phyloP scores from a whole-genome alignment of 2,113 vertebrate genomes.

The Sander lucioperca region DNA sequence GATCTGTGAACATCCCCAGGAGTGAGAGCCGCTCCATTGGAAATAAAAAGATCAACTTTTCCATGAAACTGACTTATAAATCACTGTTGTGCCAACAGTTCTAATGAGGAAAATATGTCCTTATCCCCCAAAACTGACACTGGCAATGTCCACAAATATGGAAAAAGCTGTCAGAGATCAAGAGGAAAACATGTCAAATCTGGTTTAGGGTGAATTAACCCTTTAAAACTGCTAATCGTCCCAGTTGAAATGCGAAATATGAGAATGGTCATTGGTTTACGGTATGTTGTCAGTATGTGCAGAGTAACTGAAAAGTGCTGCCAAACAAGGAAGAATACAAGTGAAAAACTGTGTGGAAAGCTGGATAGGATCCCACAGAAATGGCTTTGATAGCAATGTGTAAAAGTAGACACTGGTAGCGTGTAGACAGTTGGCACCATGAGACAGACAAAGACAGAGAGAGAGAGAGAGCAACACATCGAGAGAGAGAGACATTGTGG shows the following conservation, averaged over 20 bases:
- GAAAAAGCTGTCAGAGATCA: slow-evolving; percentile 50
- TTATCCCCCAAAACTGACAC: slow-evolving; percentile 56
- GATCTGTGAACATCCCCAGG: slow-evolving; percentile 10
- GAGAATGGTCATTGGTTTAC: not conserved
- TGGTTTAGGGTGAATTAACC: slow-evolving; percentile 38
- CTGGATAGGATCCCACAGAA: slow-evolving; percentile 58
- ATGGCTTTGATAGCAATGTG: slow-evolving; percentile 76
- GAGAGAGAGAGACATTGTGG: slow-evolving; percentile 70
- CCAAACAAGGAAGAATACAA: slow-evolving; percentile 15
- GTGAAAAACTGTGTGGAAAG: slow-evolving; percentile 29
- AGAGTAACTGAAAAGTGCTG: slow-evolving; percentile 22
- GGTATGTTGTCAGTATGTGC: not conserved
- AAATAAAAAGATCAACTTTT: slow-evolving; percentile 53
- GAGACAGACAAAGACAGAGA: slow-evolving; percentile 63
- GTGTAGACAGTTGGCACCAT: slow-evolving; percentile 81
- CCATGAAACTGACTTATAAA: slow-evolving; percentile 51
- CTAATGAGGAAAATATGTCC: slow-evolving; percentile 69
- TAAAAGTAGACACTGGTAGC: slow-evolving; percentile 79
- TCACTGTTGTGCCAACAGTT: slow-evolving; percentile 42
- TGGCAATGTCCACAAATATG: slow-evolving; percentile 44
- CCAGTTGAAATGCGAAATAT: not conserved
- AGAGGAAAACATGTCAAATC: slow-evolving; percentile 52
- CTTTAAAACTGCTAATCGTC: slow-evolving; percentile 32
- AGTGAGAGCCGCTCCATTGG: slow-evolving; percentile 10
- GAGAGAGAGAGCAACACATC: slow-evolving; percentile 45